Evolutionary conservation across 2,113 vertebrate species (phyloP).

Genomic region (Cryptotis parvus): DNA sequence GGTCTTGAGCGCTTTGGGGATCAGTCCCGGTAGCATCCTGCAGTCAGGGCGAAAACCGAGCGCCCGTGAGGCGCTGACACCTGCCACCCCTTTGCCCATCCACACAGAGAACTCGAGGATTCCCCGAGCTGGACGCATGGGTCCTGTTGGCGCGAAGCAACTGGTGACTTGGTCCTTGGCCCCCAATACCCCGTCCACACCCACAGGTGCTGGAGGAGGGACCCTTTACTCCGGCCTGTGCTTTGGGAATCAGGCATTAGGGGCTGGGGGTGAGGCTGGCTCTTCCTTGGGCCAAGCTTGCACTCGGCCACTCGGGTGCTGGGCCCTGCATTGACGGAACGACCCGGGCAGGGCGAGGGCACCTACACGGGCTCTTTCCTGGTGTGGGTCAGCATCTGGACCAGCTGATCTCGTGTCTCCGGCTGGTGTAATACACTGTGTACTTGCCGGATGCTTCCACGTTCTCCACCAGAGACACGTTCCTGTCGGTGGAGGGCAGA

Average conservation of each 20-base stretch:
- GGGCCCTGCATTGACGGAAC: too few relatives aligned
- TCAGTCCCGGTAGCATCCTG: constrained; percentile 84
- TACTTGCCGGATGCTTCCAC: constrained; percentile 85
- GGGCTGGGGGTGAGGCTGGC: background rate
- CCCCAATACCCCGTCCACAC: too few relatives aligned
- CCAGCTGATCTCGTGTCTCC: constrained; percentile 83
- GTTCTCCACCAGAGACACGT: constrained; percentile 88
- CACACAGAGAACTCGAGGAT: too few relatives aligned
- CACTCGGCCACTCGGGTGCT: too few relatives aligned
- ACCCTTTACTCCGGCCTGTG: too few relatives aligned
- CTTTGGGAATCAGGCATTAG: too few relatives aligned
- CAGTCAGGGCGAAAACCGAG: background rate
- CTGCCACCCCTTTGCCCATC: fast-evolving
- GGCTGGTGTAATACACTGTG: constrained; percentile 85
- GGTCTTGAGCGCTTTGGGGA: constrained; percentile 85
- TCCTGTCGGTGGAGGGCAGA: constrained; percentile 77
- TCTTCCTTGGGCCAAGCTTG: background rate
- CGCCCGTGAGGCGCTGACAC: background rate
- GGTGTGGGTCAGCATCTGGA: constrained; percentile 86
- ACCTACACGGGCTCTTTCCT: constrained; percentile 86
- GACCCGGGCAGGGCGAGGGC: background rate
- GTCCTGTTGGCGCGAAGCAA: fast-evolving
- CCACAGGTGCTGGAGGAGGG: too few relatives aligned
- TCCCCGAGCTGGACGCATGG: fast-evolving
- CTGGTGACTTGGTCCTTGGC: background rate